Conservation (phyloP, 2,888 invertebrate genomes). For the Muscina levida region DNA sequence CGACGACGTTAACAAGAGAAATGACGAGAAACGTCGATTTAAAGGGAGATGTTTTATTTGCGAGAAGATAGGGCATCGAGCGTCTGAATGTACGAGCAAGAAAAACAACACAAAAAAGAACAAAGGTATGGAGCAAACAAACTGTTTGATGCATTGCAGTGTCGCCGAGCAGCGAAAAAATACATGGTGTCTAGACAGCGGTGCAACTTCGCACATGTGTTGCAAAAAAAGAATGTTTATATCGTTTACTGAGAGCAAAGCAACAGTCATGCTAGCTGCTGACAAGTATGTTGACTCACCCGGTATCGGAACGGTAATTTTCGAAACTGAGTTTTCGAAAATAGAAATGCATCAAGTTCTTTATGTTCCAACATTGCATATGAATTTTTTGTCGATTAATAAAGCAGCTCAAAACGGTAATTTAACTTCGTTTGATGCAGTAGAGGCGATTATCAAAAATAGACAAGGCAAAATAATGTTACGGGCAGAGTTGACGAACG, state of each 20-base stretch:
- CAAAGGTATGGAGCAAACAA: background rate
- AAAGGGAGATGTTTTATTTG: too few relatives aligned
- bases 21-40: too few relatives aligned
- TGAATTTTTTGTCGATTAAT: background rate
- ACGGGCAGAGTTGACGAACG: background rate
- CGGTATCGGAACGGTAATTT: background rate
- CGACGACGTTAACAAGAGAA: too few relatives aligned
- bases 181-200: background rate
- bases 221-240: background rate
- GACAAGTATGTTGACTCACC: background rate
- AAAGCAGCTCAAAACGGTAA: background rate
- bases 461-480: background rate
- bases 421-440: background rate
- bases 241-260: background rate
- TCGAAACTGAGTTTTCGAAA: background rate
- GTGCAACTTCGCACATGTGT: background rate
- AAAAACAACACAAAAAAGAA: background rate
- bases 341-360: background rate
- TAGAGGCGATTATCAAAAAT: background rate
- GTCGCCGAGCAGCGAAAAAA: slow-evolving; percentile 4
- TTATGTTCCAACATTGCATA: background rate
- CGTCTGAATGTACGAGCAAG: too few relatives aligned
- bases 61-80: too few relatives aligned
- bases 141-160: background rate
- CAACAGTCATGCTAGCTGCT: background rate